Evolutionary conservation across 1,140 invertebrate genomes (phyloP).

Genomic region (Plectus sambesii): DNA sequence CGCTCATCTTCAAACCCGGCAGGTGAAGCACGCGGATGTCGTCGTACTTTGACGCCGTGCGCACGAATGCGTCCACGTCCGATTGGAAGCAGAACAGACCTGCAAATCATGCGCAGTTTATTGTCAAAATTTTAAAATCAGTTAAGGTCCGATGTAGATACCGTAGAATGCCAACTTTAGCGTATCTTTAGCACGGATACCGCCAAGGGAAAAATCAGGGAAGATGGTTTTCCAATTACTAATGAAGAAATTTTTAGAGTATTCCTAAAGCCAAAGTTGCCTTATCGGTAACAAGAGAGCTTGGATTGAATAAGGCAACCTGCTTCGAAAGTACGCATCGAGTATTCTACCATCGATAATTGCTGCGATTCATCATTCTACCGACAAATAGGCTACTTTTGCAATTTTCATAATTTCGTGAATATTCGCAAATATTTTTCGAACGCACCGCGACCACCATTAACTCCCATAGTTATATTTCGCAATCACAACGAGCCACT

Average conservation of each 20-base stretch:
- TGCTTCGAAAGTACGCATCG: not conserved
- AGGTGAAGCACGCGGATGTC: conserved; percentile 81
- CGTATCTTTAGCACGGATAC: too few relatives aligned
- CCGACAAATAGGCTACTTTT: too few relatives aligned
- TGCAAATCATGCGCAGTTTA: conserved; percentile 42
- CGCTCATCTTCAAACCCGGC: conserved; percentile 68
- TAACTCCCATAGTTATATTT: conserved; percentile 1
- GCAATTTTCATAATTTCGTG: conserved; percentile 1
- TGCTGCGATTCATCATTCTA: too few relatives aligned
- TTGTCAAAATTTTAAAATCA: not conserved
- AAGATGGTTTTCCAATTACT: too few relatives aligned
- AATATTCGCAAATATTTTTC: too few relatives aligned
- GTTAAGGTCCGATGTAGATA: too few relatives aligned
- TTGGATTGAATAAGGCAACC: too few relatives aligned
- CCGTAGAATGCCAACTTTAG: too few relatives aligned
- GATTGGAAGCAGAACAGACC: conserved; percentile 72
- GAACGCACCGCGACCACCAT: not conserved
- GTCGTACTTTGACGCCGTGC: conserved; percentile 96
- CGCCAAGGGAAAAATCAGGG: too few relatives aligned
- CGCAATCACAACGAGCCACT: conserved; percentile 40
- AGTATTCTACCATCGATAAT: too few relatives aligned
- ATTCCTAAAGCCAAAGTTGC: not conserved
- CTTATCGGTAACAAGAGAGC: not conserved
- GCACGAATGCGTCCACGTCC: conserved; percentile 71
- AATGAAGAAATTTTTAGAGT: conserved; percentile 8